Percentiles rank a stretch among this genome's conserved stretches.
Evolutionary conservation across 53 echinoderm and acorn worm species (phyloP).

Genomic region (Holothuria leucospilota): DNA sequence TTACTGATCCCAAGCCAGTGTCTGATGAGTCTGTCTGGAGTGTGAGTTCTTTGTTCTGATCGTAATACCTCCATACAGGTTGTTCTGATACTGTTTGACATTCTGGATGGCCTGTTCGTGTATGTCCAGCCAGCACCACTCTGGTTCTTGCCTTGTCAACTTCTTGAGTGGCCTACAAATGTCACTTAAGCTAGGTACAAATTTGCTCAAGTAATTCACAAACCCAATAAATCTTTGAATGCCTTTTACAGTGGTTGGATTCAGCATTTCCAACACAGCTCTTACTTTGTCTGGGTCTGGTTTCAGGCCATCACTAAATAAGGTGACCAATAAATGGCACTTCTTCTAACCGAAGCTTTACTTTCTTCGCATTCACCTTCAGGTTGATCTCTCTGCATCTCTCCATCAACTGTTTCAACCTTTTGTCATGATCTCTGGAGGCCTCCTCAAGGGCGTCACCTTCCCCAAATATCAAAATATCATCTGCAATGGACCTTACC

Average conservation of each 20-base stretch:
- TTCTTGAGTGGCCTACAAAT: constrained; percentile 28
- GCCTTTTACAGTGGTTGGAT: constrained; percentile 51
- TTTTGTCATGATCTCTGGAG: constrained; percentile 48
- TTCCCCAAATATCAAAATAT: constrained; percentile 44
- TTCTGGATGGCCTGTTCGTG: background rate
- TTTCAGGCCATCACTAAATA: constrained; percentile 44
- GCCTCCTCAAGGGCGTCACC: constrained; percentile 20
- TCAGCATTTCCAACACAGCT: constrained; percentile 58
- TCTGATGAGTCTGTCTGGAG: constrained; percentile 64
- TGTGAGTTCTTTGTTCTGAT: constrained; percentile 45
- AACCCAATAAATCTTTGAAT: constrained; percentile 61
- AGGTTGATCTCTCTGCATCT: constrained; percentile 41
- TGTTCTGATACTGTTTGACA: constrained; percentile 33
- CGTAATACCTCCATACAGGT: constrained; percentile 47
- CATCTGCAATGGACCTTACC: constrained; percentile 12
- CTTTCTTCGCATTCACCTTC: constrained; percentile 54
- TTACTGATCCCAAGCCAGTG: constrained; percentile 37
- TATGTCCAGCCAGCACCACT: constrained; percentile 3
- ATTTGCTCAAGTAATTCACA: constrained; percentile 57
- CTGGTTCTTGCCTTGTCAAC: background rate
- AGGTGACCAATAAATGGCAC: constrained; percentile 61
- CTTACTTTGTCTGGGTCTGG: constrained; percentile 48
- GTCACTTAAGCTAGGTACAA: constrained; percentile 47
- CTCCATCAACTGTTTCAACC: constrained; percentile 44
- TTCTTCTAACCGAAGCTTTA: constrained; percentile 16